phyloP scores from a whole-genome alignment of 2,113 vertebrate genomes.

The Pteropus alecto region DNA sequence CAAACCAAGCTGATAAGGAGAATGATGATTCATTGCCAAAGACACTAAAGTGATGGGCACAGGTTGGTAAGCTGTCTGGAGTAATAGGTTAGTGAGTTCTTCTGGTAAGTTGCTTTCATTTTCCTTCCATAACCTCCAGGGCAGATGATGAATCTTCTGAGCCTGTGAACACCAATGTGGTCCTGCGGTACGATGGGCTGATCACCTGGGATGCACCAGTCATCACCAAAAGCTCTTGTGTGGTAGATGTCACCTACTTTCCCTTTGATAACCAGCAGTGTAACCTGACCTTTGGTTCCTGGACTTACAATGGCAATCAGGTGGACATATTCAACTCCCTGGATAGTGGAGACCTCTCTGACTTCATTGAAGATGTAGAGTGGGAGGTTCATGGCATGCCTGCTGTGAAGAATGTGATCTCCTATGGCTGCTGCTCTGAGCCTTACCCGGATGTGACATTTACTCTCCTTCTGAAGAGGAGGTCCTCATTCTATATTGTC shows the following conservation, averaged over 20 bases:
- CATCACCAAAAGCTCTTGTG: conserved; percentile 97
- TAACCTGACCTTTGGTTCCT: conserved; percentile 98
- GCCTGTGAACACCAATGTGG: conserved; percentile 93
- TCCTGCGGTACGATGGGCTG: conserved; percentile 93
- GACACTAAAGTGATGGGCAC: neutral
- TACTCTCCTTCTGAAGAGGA: conserved; percentile 94
- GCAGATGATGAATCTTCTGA: conserved; percentile 95
- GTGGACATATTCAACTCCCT: conserved; percentile 93
- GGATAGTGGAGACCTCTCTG: conserved; percentile 94
- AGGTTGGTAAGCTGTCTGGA: neutral
- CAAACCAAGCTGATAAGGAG: neutral
- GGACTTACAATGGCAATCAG: conserved; percentile 99
- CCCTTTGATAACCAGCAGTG: conserved; percentile 96
- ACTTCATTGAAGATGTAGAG: conserved; percentile 97
- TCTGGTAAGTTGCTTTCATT: neutral
- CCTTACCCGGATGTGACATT: conserved; percentile 98
- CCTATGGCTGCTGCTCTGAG: conserved; percentile 97
- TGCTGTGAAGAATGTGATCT: conserved; percentile 92
- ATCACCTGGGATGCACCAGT: conserved; percentile 97
- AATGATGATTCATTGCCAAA: neutral
- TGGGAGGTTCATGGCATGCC: conserved; percentile 99
- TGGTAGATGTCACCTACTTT: conserved; percentile 97
- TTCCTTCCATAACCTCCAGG: conserved; percentile 78
- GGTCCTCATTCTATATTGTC: conserved; percentile 97
- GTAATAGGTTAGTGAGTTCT: neutral